These are phyloP conservation scores for Blastobasis lacticolella DNA, from an alignment of 2,888 invertebrate genomes.

Conservation along the genomic window DNA sequence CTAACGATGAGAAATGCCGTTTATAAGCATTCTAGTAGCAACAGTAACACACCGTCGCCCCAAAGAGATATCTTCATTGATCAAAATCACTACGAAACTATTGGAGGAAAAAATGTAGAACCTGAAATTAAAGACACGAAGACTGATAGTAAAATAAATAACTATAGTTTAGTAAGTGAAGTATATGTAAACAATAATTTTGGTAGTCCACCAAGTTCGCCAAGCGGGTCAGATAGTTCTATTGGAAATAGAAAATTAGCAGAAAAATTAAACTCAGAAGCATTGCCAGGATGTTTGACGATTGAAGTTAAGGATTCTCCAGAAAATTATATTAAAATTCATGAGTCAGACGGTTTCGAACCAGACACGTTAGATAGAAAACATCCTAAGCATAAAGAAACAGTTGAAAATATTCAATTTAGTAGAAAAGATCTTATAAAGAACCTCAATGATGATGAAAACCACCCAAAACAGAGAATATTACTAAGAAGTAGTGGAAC, in stretches of 20 bases:
- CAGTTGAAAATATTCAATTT: slow-evolving; percentile 37
- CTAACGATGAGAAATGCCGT: slow-evolving; percentile 85
- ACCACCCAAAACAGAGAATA: slow-evolving; percentile 59
- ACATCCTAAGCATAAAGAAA: slow-evolving; percentile 66
- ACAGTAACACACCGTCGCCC: slow-evolving; percentile 64
- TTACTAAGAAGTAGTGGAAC: slow-evolving; percentile 80
- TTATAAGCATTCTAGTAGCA: slow-evolving; percentile 77
- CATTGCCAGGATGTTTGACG: slow-evolving; percentile 85
- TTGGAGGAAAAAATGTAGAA: slow-evolving; percentile 32
- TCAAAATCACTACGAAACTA: slow-evolving; percentile 61
- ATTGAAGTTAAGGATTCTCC: slow-evolving; percentile 89
- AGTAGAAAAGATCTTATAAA: slow-evolving; percentile 50
- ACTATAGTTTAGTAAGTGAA: slow-evolving; percentile 83
- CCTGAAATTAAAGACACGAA: slow-evolving; percentile 17
- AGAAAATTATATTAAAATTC: slow-evolving; percentile 82
- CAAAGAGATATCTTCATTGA: slow-evolving; percentile 42
- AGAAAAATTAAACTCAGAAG: slow-evolving; percentile 55
- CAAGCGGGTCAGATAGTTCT: slow-evolving; percentile 74
- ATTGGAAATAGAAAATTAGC: slow-evolving; percentile 73
- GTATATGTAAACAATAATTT: slow-evolving; percentile 85
- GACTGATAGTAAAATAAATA: slow-evolving; percentile 56
- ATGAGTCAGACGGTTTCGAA: slow-evolving; percentile 88
- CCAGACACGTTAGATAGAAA: slow-evolving; percentile 90
- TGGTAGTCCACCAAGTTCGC: slow-evolving; percentile 74
- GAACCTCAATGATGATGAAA: slow-evolving; percentile 33